Conservation (phyloP, 2,888 invertebrate species). For the Drosophila diplacantha region DNA sequence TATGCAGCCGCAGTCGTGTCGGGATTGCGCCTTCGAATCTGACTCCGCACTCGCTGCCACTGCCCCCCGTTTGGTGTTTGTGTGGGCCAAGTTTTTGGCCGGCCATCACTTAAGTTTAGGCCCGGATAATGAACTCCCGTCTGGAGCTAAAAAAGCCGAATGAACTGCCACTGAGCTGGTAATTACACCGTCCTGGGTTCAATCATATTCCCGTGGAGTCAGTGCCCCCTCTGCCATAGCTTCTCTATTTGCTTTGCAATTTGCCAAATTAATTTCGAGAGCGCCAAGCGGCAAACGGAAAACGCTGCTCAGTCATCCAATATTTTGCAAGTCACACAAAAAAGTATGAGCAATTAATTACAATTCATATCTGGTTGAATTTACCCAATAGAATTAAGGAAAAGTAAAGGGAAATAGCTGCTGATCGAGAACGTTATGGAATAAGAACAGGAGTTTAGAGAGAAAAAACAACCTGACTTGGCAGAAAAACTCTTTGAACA, state of each 20-base stretch:
- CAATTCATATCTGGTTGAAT: neutral
- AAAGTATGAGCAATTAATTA: slow-evolving; percentile 5
- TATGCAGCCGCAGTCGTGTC: slow-evolving; percentile 24
- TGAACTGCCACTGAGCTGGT: slow-evolving; percentile 6
- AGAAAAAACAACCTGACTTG: neutral
- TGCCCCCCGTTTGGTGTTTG: neutral
- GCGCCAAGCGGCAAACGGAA: neutral
- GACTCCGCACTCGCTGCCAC: neutral
- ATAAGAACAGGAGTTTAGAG: neutral
- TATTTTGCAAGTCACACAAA: slow-evolving; percentile 11
- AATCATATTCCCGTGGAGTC: slow-evolving; percentile 1
- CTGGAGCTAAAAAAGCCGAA: slow-evolving; percentile 9
- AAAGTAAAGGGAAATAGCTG: neutral
- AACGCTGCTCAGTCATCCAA: slow-evolving; percentile 6
- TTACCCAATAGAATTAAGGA: neutral
- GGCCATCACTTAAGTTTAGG: slow-evolving; percentile 34
- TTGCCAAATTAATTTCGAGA: slow-evolving; percentile 24
- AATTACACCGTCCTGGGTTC: slow-evolving; percentile 1
- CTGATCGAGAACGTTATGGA: no score
- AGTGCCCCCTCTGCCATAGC: neutral
- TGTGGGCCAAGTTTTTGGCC: slow-evolving; percentile 14
- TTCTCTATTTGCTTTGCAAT: slow-evolving; percentile 19
- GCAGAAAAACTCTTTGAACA: neutral
- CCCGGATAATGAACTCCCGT: slow-evolving; percentile 36
- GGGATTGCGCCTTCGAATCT: slow-evolving; percentile 35